A percentile compares a stretch with the other conserved stretches of the same genome.
These are phyloP conservation scores for Falco columbarius DNA, from an alignment of 2,797 vertebrate species.

Conservation along the genomic window DNA sequence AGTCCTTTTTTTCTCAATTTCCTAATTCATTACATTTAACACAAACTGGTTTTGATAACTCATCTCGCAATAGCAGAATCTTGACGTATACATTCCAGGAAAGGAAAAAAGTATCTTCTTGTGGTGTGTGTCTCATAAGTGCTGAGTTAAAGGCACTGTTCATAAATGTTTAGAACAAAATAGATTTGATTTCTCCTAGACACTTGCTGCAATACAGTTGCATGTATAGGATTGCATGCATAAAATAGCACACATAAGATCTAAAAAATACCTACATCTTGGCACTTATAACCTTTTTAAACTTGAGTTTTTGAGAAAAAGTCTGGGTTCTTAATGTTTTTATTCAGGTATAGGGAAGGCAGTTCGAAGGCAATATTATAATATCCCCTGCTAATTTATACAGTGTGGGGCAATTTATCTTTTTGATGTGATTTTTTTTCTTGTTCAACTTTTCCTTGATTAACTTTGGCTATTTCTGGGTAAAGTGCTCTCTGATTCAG, in stretches of 20 bases:
- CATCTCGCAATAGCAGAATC: not conserved
- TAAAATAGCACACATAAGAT: not conserved
- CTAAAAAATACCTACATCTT: not conserved
- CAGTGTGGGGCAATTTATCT: not conserved
- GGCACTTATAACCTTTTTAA: not conserved
- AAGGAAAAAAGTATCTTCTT: not conserved
- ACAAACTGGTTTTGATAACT: not conserved
- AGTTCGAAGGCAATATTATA: not conserved
- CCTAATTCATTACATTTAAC: not conserved
- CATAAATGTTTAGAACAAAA: not conserved
- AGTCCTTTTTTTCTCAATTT: not conserved
- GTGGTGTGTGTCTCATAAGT: not conserved
- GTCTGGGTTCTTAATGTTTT: not conserved
- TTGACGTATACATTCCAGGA: not conserved
- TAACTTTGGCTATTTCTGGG: not conserved
- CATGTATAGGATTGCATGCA: not conserved
- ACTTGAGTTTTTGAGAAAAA: not conserved
- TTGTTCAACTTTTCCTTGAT: not conserved
- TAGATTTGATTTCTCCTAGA: not conserved
- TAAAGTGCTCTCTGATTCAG: not conserved
- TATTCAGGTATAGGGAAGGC: not conserved
- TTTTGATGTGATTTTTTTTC: not conserved
- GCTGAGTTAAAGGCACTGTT: not conserved
- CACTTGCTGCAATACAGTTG: not conserved
- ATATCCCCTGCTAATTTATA: not conserved